Evolutionary conservation across 1,140 invertebrate genomes (phyloP), one percentile per base, ranked within the genome.

Genomic region (Leptinotarsa undecemlineata): DNA sequence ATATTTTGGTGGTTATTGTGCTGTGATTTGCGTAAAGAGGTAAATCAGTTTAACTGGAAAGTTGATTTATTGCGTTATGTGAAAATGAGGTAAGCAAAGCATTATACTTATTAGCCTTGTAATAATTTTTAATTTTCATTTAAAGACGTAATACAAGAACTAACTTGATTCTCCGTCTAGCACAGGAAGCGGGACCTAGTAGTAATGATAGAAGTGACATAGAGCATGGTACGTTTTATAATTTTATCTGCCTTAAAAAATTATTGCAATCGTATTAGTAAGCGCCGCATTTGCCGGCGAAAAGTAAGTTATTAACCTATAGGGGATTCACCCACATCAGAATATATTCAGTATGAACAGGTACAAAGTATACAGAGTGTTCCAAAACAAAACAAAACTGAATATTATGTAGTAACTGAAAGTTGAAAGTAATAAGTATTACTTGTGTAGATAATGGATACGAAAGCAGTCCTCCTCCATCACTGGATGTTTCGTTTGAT

Each of bases 401-500:
- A 33, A 33, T 33, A 33, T 5, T 33, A 33, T 61, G 17, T 61
- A 61, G 19, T 61, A 61, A 17, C 4, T n/a, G 19, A 61, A n/a
- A n/a, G 57, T 61, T 60, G 19, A 26, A 26, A 33, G 6, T 33
- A 8, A 8, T 8, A 33, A 33, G 33, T 33, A 33, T 8, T 33
- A 33, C 8, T 33, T 15, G 60, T 20, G 17, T 61, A 61, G 14
- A 61, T 61, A n/a, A 20, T 61, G 60, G 60, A 61, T 61, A 11
- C 20, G 60, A 61, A 61, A 61, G 60, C 20, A 61, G 60, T 61
- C 60, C 14, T 20, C 17, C 60, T 11, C 60, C 60, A 61, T 61
- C 14, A 61, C 8, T 61, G 13, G 60, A 61, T 61, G 60, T 61
- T n/a, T 61, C 60, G 20, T 61, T 61, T 61, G 60, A 61, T 61